These are phyloP conservation scores for Atherix ibis DNA, from an alignment of 2,888 invertebrate genomes.

Conservation along the genomic window DNA sequence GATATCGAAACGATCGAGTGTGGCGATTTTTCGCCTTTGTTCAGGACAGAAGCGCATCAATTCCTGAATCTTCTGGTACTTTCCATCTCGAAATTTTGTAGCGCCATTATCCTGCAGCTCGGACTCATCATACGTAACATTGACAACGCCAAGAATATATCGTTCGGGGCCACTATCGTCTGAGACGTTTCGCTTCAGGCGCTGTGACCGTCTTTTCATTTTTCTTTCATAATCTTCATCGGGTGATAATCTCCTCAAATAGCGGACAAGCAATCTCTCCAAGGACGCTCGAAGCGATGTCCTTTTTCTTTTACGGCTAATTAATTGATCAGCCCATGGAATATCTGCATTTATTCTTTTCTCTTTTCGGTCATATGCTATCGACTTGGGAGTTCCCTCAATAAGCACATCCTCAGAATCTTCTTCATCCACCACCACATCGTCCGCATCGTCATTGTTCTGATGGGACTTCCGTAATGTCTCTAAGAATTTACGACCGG, in stretches of 20 bases:
- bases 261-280: conserved; percentile 16
- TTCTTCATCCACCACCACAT: neutral
- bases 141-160: conserved; percentile 8
- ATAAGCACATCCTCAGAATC: neutral
- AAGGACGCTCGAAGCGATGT: conserved; percentile 15
- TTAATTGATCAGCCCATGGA: conserved; percentile 8
- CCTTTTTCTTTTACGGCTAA: conserved; percentile 11
- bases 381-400: neutral
- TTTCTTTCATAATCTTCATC: conserved; percentile 11
- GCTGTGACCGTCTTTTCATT: conserved; percentile 6
- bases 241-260: conserved; percentile 16
- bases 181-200: neutral
- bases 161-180: conserved; percentile 3
- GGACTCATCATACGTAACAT: conserved; percentile 7
- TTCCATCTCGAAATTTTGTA: no score
- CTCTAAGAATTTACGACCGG: conserved; percentile 17
- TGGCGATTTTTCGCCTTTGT: conserved; percentile 14
- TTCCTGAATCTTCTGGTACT: conserved; percentile 5
- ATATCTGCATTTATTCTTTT: no score
- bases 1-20: conserved; percentile 15
- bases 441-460: neutral
- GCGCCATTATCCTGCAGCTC: conserved; percentile 3
- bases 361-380: neutral
- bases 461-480: conserved; percentile 14
- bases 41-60: conserved; percentile 9